phyloP scores from a whole-genome alignment of 1,140 invertebrate species.

The Laodelphax striatellus region DNA sequence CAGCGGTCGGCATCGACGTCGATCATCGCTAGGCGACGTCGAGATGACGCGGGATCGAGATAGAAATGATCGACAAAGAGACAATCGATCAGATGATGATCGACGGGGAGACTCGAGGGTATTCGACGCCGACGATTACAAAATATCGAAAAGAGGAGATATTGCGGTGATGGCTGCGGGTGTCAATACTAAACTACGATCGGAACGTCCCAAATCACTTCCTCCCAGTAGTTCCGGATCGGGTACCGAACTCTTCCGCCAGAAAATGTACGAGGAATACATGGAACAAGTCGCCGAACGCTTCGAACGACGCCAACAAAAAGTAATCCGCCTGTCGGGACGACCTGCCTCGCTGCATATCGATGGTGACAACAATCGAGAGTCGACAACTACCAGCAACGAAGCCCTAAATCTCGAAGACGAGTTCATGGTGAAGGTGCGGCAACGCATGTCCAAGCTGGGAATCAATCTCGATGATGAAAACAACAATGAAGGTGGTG shows the following conservation, averaged over 20 bases:
- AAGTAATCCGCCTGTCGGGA: constrained; percentile 56
- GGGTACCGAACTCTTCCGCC: constrained; percentile 52
- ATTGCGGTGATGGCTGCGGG: constrained; percentile 11
- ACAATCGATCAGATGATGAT: background rate
- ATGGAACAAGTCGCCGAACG: constrained; percentile 62
- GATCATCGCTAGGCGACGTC: background rate
- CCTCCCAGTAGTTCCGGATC: constrained; percentile 28
- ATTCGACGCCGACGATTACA: constrained; percentile 19
- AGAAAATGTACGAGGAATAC: constrained; percentile 73
- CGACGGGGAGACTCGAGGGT: constrained; percentile 2
- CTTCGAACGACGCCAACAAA: constrained; percentile 61
- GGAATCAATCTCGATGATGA: constrained; percentile 32
- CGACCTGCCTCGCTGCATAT: constrained; percentile 20
- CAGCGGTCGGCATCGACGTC: background rate
- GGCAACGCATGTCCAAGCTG: constrained; percentile 41
- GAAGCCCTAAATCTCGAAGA: constrained; percentile 16
- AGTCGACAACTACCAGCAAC: background rate
- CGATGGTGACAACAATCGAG: constrained; percentile 12
- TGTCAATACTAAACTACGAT: background rate
- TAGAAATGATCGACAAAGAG: background rate
- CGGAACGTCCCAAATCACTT: constrained; percentile 25
- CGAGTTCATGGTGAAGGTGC: constrained; percentile 21
- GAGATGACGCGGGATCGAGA: background rate
- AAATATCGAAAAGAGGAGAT: constrained; percentile 20
- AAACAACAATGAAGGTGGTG: constrained; percentile 1